Evolutionary conservation across 2,888 invertebrate genomes (phyloP).

Genomic region (Chloroclystis v-ata): DNA sequence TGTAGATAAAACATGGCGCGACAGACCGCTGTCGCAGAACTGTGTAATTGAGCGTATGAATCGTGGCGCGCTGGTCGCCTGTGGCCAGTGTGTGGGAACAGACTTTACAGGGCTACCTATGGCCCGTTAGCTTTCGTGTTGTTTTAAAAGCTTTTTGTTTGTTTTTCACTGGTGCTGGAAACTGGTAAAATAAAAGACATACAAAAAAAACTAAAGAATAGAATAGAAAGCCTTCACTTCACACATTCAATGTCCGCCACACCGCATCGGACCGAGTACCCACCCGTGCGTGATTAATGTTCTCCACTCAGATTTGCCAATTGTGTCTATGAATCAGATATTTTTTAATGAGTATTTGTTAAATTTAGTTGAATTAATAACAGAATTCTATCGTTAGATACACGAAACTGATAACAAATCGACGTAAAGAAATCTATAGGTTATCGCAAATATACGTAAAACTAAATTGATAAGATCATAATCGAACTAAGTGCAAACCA

Average conservation of each 20-base stretch:
- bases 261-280: too few species aligned
- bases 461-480: conserved; percentile 29
- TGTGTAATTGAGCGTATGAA: conserved; percentile 70
- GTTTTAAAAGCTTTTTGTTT: conserved; percentile 4
- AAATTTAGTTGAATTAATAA: too few species aligned
- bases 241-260: too few species aligned
- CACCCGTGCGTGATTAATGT: too few species aligned
- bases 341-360: too few species aligned
- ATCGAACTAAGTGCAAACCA: conserved; percentile 23
- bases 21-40: conserved; percentile 37
- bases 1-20: conserved; percentile 27
- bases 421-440: neutral
- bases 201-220: too few species aligned
- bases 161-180: neutral
- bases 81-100: conserved; percentile 54
- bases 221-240: too few species aligned
- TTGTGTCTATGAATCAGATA: too few species aligned
- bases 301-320: too few species aligned
- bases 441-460: conserved; percentile 31
- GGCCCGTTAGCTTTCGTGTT: conserved; percentile 6
- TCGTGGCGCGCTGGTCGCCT: conserved; percentile 55
- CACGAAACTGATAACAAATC: too few species aligned
- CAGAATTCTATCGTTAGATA: too few species aligned
- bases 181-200: neutral
- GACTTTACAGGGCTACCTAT: conserved; percentile 45